Evolutionary conservation across 2,113 vertebrate species (phyloP).

Genomic region (Brachyhypopomus occidentalis): DNA sequence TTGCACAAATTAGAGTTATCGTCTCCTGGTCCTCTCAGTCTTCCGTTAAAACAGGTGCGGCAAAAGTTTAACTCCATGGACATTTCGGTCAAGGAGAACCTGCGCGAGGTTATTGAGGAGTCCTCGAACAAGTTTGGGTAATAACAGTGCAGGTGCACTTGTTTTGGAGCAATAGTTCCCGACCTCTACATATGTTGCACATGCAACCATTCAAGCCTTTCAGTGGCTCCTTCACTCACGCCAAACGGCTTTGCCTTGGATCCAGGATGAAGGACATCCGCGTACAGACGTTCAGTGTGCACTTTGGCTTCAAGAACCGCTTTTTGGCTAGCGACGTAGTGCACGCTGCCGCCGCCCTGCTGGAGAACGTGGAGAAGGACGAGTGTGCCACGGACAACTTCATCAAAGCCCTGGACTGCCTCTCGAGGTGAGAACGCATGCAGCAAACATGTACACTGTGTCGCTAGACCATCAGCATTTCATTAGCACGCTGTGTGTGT

Average conservation of each 20-base stretch:
- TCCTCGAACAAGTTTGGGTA: constrained; percentile 97
- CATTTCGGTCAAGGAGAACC: constrained; percentile 91
- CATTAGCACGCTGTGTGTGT: background rate
- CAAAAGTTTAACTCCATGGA: constrained; percentile 98
- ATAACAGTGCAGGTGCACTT: background rate
- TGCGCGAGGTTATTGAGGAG: constrained; percentile 92
- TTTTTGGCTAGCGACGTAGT: constrained; percentile 94
- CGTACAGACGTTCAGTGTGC: constrained; percentile 92
- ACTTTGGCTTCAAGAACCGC: constrained; percentile 96
- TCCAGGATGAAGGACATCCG: constrained; percentile 94
- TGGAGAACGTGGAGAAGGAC: constrained; percentile 88
- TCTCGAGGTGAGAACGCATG: constrained; percentile 83
- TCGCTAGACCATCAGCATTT: background rate
- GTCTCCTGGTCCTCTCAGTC: constrained; percentile 64
- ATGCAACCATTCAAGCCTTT: background rate
- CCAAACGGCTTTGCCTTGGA: background rate
- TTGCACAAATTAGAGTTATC: constrained; percentile 15
- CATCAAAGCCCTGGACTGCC: constrained; percentile 91
- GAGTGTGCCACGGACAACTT: constrained; percentile 82
- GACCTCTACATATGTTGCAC: too few species aligned
- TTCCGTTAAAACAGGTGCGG: constrained; percentile 92
- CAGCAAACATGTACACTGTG: background rate
- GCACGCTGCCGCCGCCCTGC: constrained; percentile 83
- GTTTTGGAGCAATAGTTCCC: background rate
- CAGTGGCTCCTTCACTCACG: too few species aligned